Evolutionary conservation across 23 tunicate species (phyloP), one percentile per base, ranked within the genome.

Genomic region (Trididemnum miniatum): DNA sequence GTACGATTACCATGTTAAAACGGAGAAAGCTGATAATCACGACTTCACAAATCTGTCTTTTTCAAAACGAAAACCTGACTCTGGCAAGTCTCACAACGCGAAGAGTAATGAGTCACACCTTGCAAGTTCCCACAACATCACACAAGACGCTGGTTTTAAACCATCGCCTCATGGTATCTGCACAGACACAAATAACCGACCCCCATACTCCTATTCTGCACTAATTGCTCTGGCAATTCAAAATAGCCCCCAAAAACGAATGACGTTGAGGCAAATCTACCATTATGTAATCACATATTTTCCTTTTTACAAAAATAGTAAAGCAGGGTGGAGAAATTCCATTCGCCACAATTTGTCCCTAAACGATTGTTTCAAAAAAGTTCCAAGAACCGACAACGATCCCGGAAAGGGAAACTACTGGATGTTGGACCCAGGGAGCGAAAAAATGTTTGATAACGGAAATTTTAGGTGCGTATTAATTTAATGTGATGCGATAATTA

Each of bases 341-440:
- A 93, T 93, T 35, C 87, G 98, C 1, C 98, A 93, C 76, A 93
- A 93, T 71, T 79, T 93, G 22, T 88, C 93, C 1, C 84, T 93
- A 31, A 93, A 93, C 57, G 98, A 93, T 37, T 93, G 98, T 67
- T 93, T 93, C 84, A 91, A 91, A 32, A 88, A 85, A 66, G 98
- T 93, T 64, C 98, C 98, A 4, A 76, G 98, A 27, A 84, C 80
- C 71, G 98, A 93, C 62, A 91, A 88, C 69, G 98, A 93, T 31
- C 98, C 98, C 20, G 98, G 98, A 27, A 93, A 93, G 54, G 98
- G 98, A 52, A 93, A 85, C 79, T 93, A 93, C 65, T 93, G 98
- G 98, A 93, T 87, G 40, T 65, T 93, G 1, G 98, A 93, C 60
- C 98, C 98, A 18, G 95, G 86, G 35, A 93, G 98, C 31, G 98